These are phyloP conservation scores for Brachypteracias leptosomus DNA, from an alignment of 2,113 vertebrate species.

Conservation along the genomic window DNA sequence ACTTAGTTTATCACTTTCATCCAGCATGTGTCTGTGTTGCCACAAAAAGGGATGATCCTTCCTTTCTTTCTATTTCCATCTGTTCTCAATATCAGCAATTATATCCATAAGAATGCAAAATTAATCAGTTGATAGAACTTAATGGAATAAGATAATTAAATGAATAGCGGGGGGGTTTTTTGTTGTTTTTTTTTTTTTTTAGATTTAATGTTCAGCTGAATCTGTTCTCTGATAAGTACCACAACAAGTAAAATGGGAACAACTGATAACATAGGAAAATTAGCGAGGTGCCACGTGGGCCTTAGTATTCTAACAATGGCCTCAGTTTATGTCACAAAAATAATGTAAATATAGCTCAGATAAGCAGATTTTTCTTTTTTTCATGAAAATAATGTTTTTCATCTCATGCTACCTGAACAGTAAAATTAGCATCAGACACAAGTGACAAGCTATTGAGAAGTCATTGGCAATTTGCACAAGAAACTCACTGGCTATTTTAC, in stretches of 20 bases:
- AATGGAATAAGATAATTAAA: background rate
- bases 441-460: background rate
- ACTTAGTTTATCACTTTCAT: background rate
- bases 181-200: no score
- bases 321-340: background rate
- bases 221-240: background rate
- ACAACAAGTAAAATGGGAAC: background rate
- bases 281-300: fast-evolving
- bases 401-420: background rate
- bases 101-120: background rate
- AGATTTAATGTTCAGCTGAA: background rate
- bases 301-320: background rate
- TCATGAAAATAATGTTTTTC: background rate
- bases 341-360: background rate
- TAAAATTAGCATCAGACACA: background rate
- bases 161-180: no score
- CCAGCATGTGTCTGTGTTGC: background rate
- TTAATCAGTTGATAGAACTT: background rate
- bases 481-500: background rate
- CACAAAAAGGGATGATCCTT: background rate
- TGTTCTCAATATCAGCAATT: background rate
- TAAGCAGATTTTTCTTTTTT: background rate
- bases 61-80: background rate
- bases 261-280: background rate
- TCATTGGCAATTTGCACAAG: background rate